phyloP scores from a whole-genome alignment of 1,140 invertebrate species.

The Ips nitidus region DNA sequence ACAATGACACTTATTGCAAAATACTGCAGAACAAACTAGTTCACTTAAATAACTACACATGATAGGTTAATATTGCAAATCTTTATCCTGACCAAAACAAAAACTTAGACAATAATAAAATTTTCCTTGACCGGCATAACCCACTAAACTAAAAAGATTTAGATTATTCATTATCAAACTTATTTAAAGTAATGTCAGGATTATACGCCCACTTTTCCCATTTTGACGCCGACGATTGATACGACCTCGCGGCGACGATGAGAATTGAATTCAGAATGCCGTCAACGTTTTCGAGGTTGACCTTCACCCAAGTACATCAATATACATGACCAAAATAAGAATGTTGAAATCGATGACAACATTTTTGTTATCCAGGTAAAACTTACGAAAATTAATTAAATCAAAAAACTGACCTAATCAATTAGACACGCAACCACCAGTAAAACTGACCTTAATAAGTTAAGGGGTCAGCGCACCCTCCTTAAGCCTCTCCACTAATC shows the following conservation, averaged over 20 bases:
- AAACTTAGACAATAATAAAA: neutral
- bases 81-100: neutral
- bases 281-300: neutral
- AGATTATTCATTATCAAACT: neutral
- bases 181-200: neutral
- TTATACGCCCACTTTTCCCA: conserved; percentile 7
- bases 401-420: no score
- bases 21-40: no score
- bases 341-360: no score
- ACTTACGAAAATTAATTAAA: no score
- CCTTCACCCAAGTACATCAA: neutral
- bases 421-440: no score
- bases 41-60: no score
- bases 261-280: conserved; percentile 1
- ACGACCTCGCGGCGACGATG: conserved; percentile 5
- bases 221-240: conserved; percentile 3
- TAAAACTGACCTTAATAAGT: no score
- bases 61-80: neutral
- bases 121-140: conserved; percentile 1
- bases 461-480: conserved; percentile 1
- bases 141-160: neutral
- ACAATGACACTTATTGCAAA: no score
- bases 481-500: neutral
- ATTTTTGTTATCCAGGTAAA: no score
- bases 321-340: no score